Evolutionary conservation across 2,797 vertebrate species (phyloP), one percentile per base, ranked within the genome.

Genomic region (Takifugu ocellatus): DNA sequence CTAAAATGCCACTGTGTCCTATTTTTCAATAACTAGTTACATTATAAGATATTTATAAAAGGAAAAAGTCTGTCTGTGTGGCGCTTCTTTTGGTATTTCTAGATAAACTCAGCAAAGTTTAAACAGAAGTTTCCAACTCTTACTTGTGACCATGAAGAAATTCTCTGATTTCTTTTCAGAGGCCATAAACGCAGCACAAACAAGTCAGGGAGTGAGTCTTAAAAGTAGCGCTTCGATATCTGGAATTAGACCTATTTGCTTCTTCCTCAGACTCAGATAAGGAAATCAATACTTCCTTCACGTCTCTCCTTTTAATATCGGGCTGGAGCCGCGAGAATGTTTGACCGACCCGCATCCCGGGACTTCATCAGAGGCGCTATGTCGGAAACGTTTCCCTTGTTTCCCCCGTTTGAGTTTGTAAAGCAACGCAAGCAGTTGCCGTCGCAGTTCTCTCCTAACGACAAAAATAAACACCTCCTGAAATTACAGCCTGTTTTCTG

Each of bases 11-110:
- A 2, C 25, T 10, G 17, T 49, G 55, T 33, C 44, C 31, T 31
- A 61, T 43, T 51, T 59, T 25, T 78, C 66, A 53, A 54, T 70
- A 63, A 57, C 9, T 51, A 54, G 36, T 48, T 26, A 42, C 44
- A 49, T 69, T 73, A 58, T 33, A 63, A 25, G 26, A 16, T 5
- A 25, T 15, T 29, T 44, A 3, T 44, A 29, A n/a, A 26, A 10
- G 11, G 24, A 24, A 59, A 47, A 46, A 51, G 27, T 25, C 25
- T 21, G 53, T 53, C 52, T 27, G n/a, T 27, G 44, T 14, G 9
- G 6, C 36, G 6, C 14, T 53, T 8, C 24, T 29, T 2, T 1
- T 5, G 42, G 10, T 17, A 53, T 3, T 24, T 25, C 33, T 6
- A 49, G 26, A 56, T 42, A 9, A 45, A 44, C 24, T 49, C 7